Evolutionary conservation across 2,797 vertebrate species (phyloP).

Genomic region (Falco peregrinus): DNA sequence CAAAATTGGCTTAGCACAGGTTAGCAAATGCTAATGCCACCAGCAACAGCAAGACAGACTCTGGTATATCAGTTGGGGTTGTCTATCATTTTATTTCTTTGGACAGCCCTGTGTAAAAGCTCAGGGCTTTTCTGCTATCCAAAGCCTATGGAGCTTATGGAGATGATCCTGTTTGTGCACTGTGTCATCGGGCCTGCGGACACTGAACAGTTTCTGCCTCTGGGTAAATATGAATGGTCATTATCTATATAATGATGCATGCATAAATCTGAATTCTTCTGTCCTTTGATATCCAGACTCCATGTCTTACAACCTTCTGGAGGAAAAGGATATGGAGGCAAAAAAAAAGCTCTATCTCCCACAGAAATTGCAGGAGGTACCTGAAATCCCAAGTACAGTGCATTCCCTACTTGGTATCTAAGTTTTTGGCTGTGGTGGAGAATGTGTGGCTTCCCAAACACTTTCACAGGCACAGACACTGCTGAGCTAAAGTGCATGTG

Average conservation of each 20-base stretch:
- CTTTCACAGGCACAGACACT: slow-evolving; percentile 3
- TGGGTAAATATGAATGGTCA: not conserved
- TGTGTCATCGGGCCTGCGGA: not conserved
- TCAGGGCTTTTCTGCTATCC: not conserved
- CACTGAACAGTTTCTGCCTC: not conserved
- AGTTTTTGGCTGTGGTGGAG: not conserved
- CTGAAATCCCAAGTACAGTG: not conserved
- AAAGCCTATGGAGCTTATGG: not conserved
- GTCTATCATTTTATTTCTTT: not conserved
- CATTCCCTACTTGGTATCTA: not conserved
- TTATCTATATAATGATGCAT: not conserved
- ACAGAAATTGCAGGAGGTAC: not conserved
- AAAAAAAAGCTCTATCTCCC: not conserved
- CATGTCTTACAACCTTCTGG: not conserved
- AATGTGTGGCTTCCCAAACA: not conserved
- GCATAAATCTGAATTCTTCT: not conserved
- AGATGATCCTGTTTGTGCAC: not conserved
- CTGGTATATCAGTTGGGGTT: not conserved
- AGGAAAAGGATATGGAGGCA: not conserved
- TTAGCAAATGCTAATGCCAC: slow-evolving; percentile 26
- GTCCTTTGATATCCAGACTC: not conserved
- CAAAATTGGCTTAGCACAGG: slow-evolving; percentile 39
- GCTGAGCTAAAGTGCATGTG: slow-evolving; percentile 1
- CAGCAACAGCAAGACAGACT: not conserved
- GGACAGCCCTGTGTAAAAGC: not conserved